Percentiles rank a stretch among this genome's conserved stretches.
These are phyloP conservation scores for Drosophila albomicans DNA, from an alignment of 1,140 invertebrate genomes.

Conservation along the genomic window DNA sequence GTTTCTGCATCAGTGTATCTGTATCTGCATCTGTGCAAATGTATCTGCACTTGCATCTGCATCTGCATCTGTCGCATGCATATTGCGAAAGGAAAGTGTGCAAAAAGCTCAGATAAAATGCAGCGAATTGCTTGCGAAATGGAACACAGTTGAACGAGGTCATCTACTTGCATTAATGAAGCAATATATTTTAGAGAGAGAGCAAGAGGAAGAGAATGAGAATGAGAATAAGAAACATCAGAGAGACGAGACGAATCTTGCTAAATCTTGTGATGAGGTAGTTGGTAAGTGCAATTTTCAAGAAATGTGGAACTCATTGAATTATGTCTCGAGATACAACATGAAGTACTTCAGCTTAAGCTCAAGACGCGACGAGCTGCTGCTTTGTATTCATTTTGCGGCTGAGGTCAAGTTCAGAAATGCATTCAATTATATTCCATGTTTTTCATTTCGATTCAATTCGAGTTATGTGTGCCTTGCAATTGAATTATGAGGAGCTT, in stretches of 20 bases:
- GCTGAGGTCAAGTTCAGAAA: constrained; percentile 12
- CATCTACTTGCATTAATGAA: constrained; percentile 59
- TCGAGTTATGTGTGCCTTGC: background rate
- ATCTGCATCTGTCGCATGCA: constrained; percentile 45
- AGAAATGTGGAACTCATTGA: constrained; percentile 29
- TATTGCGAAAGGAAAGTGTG: constrained; percentile 44
- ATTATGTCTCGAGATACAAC: constrained; percentile 19
- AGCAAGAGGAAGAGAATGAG: background rate
- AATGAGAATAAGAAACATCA: background rate
- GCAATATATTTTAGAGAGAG: constrained; percentile 47
- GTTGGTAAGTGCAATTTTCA: constrained; percentile 33
- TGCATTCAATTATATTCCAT: constrained; percentile 12
- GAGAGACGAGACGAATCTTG: background rate
- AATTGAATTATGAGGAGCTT: background rate
- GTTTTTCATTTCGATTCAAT: background rate
- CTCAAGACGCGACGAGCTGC: constrained; percentile 2
- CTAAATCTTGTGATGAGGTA: constrained; percentile 21
- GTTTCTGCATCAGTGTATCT: constrained; percentile 19
- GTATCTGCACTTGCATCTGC: constrained; percentile 55
- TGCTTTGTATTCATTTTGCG: background rate
- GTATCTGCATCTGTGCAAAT: constrained; percentile 39
- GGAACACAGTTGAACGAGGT: constrained; percentile 71
- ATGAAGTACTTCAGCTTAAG: constrained; percentile 1
- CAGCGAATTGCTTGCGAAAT: constrained; percentile 45
- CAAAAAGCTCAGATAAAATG: constrained; percentile 43